These are phyloP conservation scores for Melopsittacus undulatus DNA, from an alignment of 2,797 vertebrate species.

Conservation along the genomic window DNA sequence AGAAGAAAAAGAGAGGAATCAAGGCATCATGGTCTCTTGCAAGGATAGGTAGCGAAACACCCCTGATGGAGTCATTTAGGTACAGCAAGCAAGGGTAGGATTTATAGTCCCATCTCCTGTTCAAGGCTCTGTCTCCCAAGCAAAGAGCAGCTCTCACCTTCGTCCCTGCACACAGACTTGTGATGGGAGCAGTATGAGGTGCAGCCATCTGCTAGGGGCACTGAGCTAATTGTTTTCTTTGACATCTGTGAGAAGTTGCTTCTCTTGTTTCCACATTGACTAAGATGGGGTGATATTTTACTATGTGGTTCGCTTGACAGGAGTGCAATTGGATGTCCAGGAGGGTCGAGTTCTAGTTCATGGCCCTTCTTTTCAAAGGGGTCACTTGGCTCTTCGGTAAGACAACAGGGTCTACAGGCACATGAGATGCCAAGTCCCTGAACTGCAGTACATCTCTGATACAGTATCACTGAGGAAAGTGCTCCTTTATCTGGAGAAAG, in stretches of 20 bases:
- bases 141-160: neutral
- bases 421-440: neutral
- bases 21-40: neutral
- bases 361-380: neutral
- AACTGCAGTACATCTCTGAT: neutral
- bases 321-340: accelerated
- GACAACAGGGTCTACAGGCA: neutral
- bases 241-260: neutral
- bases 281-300: neutral
- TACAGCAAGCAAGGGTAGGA: neutral
- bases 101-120: neutral
- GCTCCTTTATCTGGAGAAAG: neutral
- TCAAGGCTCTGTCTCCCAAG: neutral
- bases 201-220: neutral
- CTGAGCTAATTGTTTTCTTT: neutral
- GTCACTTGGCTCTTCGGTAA: neutral
- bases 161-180: neutral
- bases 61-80: neutral
- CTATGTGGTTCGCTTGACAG: neutral
- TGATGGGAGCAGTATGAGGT: neutral
- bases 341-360: neutral
- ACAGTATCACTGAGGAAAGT: neutral
- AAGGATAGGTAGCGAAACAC: neutral
- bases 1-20: neutral
- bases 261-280: neutral